Evolutionary conservation across 2,888 invertebrate species (phyloP), one percentile per base, ranked within the genome.

Genomic region (Chymomyza amoena): DNA sequence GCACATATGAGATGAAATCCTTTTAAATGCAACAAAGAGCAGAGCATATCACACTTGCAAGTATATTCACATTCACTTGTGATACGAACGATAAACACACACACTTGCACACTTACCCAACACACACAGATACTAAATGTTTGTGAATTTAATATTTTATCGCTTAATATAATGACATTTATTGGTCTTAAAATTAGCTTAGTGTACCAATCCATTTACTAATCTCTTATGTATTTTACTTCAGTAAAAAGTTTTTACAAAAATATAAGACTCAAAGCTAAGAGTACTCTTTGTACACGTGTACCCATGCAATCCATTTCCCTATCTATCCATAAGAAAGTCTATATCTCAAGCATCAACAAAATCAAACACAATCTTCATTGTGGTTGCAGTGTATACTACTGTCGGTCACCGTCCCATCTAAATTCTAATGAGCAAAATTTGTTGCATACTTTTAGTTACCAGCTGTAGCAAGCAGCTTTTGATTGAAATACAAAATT

Each of bases 1-100:
- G 36, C 50, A 60, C 32, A 67, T 69, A 50, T 68, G 25, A 32
- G 32, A n/a, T n/a, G n/a, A 69, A 68, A 66, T 66, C 61, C 61
- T 65, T 72, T 64, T 68, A 73, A 68, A 61, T 63, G 45, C 66
- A 69, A 59, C 66, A 62, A 77, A 13, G 32, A 32, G 61, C 61
- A 25, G 51, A 36, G 52, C 66, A 59, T 54, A 25, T 68, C 28
- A 36, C 66, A 59, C 61, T 32, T 57, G 10, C 10, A 61, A 60
- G 51, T 28, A 63, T 13, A 32, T 69, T 7, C 61, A 32, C 25
- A 28, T 57, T n/a, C n/a, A n/a, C n/a, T n/a, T n/a, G n/a, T n/a
- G n/a, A n/a, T n/a, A n/a, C n/a, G n/a, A n/a, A 18, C 1, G 10
- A 54, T 54, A 18, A 54, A 54, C 16, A n/a, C 54, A 54, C 51